Evolutionary conservation across 2,113 vertebrate species (phyloP), one percentile per base, ranked within the genome.

Genomic region (Pteropus alecto): DNA sequence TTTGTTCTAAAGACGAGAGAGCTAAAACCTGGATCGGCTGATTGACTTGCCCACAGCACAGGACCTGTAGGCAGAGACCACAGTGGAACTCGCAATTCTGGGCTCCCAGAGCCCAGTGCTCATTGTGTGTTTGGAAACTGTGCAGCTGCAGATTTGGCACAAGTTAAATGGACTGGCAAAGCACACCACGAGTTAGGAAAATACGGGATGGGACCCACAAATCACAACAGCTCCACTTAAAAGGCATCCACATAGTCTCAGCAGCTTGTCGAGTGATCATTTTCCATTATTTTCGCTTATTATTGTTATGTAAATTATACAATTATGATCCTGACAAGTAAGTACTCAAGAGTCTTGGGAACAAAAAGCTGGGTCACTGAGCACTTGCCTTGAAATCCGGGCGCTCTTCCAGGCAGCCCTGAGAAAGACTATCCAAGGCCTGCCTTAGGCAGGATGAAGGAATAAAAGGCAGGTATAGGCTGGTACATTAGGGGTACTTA

Each of bases 371-470:
- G 65, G 43, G 58, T 38, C 28, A 6, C 41, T 14, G 12, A 41
- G 70, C n/a, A 19, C n/a, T 7, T 28, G 18, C n/a, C 15, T 26
- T 48, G n/a, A 4, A 1, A 54, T 21, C 43, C 5, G 33, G 22
- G 78, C 0, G 33, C 33, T 63, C 70, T 22, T 28, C 33, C 26
- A 3, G 22, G 35, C 26, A 14, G 35, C 12, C 35, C 51, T 43
- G 73, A 18, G 61, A 54, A 82, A 60, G 30, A 0, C 71, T 24
- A 4, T 2, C 22, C 26, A 22, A 21, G 83, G 67, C 26, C 30
- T 6, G 46, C 38, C 24, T 0, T 0, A 8, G 21, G 21, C 0
- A 4, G 1, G 74, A 1, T 0, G 2, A 11, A 14, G 7, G 33
- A 2, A 18, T 30, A 1, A 16, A 7, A 35, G 41, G 33, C 3